Conservation (phyloP, 2,797 vertebrate genomes). For the Galaxias olidus region DNA sequence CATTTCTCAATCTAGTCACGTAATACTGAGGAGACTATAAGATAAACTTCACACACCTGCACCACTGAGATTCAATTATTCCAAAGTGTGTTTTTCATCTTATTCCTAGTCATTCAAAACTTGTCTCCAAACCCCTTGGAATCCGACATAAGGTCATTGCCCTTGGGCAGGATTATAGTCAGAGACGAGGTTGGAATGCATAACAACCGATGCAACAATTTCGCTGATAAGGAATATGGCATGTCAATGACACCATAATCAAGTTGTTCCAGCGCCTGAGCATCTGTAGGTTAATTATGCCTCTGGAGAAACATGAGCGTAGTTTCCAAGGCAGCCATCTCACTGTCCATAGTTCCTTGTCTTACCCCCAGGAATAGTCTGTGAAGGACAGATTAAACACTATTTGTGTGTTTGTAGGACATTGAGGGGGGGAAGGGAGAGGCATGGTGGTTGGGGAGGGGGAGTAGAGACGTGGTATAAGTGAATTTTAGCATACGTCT, state of each 20-base stretch:
- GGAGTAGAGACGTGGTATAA: neutral
- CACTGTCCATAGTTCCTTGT: conserved; percentile 2
- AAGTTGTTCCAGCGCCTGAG: neutral
- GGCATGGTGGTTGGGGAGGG: neutral
- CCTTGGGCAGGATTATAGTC: neutral
- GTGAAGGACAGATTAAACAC: neutral
- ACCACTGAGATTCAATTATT: neutral
- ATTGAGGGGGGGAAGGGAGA: no score
- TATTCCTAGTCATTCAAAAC: neutral
- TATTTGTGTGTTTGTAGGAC: neutral
- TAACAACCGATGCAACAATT: neutral
- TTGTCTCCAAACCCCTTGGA: neutral
- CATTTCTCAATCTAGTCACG: no score
- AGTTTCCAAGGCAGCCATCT: neutral
- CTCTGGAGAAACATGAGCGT: neutral
- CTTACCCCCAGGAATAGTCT: neutral
- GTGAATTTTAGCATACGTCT: neutral
- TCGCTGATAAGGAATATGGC: no score
- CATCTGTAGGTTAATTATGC: conserved; percentile 8
- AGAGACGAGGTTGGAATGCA: neutral
- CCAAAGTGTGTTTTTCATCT: neutral
- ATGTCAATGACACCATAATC: no score
- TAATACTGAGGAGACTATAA: no score
- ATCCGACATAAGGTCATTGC: neutral
- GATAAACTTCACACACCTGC: no score